A percentile compares a stretch with the other conserved stretches of the same genome.
These are phyloP conservation scores for Arenaria interpres DNA, from an alignment of 2,113 vertebrate genomes.

Conservation along the genomic window DNA sequence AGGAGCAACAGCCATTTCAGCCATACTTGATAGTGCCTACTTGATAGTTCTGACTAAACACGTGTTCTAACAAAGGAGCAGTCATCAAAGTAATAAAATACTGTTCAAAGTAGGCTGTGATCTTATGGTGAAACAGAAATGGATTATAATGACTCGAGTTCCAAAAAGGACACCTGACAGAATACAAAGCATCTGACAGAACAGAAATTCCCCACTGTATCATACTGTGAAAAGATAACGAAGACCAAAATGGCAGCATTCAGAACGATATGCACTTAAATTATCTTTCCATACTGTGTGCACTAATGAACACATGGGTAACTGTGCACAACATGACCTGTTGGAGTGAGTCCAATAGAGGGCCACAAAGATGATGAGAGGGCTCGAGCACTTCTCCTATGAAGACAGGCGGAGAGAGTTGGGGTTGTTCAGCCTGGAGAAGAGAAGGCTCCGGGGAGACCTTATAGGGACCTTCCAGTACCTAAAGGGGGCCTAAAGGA, in stretches of 20 bases:
- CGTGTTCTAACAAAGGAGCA: not conserved
- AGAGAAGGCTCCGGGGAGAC: no score
- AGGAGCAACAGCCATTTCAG: not conserved
- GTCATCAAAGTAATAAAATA: not conserved
- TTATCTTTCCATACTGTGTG: not conserved
- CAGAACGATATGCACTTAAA: not conserved
- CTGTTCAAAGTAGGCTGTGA: not conserved
- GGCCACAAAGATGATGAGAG: no score
- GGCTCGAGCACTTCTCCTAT: no score
- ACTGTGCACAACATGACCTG: no score
- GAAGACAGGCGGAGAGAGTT: no score
- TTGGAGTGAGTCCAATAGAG: no score
- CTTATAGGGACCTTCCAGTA: no score
- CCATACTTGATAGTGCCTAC: not conserved
- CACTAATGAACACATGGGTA: not conserved
- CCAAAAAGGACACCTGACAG: not conserved
- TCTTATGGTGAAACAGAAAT: not conserved
- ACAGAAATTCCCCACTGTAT: not conserved
- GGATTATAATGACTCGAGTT: not conserved
- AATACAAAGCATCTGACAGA: not conserved
- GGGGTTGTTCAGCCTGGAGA: no score
- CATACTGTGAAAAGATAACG: not conserved
- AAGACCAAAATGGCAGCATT: not conserved
- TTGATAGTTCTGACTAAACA: not conserved
- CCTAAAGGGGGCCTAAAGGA: no score